These are phyloP conservation scores for Drosophila cardini DNA, from an alignment of 1,140 invertebrate genomes.

Conservation along the genomic window DNA sequence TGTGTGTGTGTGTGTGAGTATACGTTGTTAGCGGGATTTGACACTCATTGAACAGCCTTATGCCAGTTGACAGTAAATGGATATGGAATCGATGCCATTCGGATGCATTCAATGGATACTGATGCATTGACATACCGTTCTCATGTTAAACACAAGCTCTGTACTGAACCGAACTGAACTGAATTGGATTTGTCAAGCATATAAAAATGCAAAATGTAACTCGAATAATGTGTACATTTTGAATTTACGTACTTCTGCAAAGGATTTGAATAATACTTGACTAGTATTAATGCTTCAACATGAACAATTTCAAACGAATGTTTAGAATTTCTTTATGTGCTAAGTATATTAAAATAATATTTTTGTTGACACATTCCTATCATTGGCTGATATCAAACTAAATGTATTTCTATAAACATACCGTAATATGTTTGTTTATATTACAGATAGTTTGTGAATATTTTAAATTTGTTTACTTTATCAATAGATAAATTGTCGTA, in stretches of 20 bases:
- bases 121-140: slow-evolving; percentile 45
- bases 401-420: no score
- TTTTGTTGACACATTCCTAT: no score
- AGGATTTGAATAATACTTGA: slow-evolving; percentile 3
- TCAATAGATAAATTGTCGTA: slow-evolving; percentile 18
- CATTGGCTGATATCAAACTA: no score
- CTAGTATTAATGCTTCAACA: not conserved
- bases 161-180: slow-evolving; percentile 25
- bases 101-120: slow-evolving; percentile 46
- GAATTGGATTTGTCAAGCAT: slow-evolving; percentile 47
- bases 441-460: no score
- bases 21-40: slow-evolving; percentile 51
- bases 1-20: slow-evolving; percentile 14
- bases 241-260: slow-evolving; percentile 10
- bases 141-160: slow-evolving; percentile 44
- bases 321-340: not conserved
- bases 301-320: not conserved
- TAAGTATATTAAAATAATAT: not conserved
- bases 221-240: slow-evolving; percentile 18
- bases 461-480: slow-evolving; percentile 7
- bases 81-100: slow-evolving; percentile 45
- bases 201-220: slow-evolving; percentile 28
- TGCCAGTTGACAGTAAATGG: slow-evolving; percentile 51
- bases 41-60: slow-evolving; percentile 69
- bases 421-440: no score